Evolutionary conservation across 2,888 invertebrate genomes (phyloP), one percentile per base, ranked within the genome.

Genomic region (Eristalis pertinax): DNA sequence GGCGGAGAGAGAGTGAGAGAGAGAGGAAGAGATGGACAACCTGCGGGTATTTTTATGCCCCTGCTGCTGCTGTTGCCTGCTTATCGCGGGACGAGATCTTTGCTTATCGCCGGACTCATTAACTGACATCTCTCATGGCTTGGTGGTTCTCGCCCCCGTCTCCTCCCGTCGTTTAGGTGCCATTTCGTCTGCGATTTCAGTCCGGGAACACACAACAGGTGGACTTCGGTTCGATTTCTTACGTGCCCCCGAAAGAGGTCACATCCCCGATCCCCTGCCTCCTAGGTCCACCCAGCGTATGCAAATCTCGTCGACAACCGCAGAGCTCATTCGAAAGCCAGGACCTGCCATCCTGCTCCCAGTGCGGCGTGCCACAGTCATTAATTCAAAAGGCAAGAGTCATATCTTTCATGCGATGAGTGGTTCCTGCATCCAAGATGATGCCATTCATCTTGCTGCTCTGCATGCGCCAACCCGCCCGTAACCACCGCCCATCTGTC

Each of bases 381-480:
- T 87, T 84, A 87, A 87, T 87, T 79, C 76, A 68, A 35, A 84
- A 76, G 76, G 84, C 87, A 87, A 80, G 84, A 84, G 72, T 87
- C 87, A 87, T 87, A 87, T 83, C 87, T 87, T 73, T 79, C 79
- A 73, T 80, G 50, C 87, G 87, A 87, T 87, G 87, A 87, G 87
- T 87, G 82, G 87, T 87, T 80, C 79, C 79, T 87, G 84, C 84
- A 87, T 76, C 70, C 84, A 84, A 73, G 73, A 79, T 77, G 87
- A 80, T 84, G 87, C 84, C 73, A 87, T 84, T 84, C 79, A 87
- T 87, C 82, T 82, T 74, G 41, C 50, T 50, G 19, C 19, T n/a
- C 50, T 26, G 63, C 68, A 65, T 60, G 65, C n/a, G n/a, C 11
- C 69, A 81, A 64, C 72, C 84, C 82, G 58, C 72, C 5, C 35